These are phyloP conservation scores for Thomomys bottae DNA, from an alignment of 2,113 vertebrate species.

Conservation along the genomic window DNA sequence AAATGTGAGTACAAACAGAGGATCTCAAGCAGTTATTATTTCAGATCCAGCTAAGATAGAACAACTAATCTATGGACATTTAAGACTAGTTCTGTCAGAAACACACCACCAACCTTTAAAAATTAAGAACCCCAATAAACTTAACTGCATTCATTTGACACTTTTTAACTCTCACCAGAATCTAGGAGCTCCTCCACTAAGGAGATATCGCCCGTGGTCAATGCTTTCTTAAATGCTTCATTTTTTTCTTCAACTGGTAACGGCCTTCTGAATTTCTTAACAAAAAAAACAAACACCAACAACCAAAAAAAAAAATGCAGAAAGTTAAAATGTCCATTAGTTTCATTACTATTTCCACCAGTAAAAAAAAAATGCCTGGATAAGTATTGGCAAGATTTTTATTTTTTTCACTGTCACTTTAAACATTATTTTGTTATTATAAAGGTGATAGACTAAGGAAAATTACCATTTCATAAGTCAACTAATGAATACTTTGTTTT, in stretches of 20 bases:
- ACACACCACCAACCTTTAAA: background rate
- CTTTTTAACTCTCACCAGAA: constrained; percentile 82
- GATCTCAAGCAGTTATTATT: background rate
- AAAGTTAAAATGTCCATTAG: constrained; percentile 1
- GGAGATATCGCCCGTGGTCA: constrained; percentile 86
- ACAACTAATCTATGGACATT: background rate
- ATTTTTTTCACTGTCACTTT: too few species aligned
- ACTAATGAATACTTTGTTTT: too few species aligned
- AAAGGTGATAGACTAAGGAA: too few species aligned
- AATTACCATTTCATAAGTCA: too few species aligned
- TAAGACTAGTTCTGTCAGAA: background rate
- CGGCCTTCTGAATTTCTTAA: constrained; percentile 76
- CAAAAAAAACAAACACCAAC: too few species aligned
- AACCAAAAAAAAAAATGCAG: constrained; percentile 62
- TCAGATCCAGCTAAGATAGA: background rate
- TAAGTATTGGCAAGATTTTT: background rate
- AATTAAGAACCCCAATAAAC: background rate
- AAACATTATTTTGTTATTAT: too few species aligned
- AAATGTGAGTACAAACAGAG: background rate
- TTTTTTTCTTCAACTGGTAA: constrained; percentile 77
- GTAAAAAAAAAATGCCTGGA: background rate
- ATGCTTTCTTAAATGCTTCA: constrained; percentile 89
- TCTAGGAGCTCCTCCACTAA: constrained; percentile 90
- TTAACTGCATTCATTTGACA: background rate
- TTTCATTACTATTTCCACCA: background rate